Percentiles rank a stretch among this genome's conserved stretches.
phyloP scores from a whole-genome alignment of 1,140 invertebrate species.

The Archivesica marissinica region DNA sequence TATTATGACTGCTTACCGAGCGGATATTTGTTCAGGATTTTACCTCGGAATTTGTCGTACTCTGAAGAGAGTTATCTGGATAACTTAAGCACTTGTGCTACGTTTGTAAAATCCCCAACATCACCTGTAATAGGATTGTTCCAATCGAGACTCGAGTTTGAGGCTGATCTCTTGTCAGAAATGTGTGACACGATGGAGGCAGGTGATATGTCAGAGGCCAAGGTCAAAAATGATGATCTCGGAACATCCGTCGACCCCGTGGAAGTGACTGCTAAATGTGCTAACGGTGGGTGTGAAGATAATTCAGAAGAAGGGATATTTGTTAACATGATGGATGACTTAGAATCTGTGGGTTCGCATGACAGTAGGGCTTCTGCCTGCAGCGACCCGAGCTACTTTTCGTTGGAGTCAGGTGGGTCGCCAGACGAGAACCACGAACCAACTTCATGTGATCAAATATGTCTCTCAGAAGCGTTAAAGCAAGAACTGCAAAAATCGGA shows the following conservation, averaged over 20 bases:
- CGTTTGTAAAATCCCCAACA: slow-evolving; percentile 71
- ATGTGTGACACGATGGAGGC: neutral
- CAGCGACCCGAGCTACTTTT: slow-evolving; percentile 54
- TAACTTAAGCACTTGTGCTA: slow-evolving; percentile 72
- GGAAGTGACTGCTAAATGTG: neutral
- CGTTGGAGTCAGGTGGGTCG: slow-evolving; percentile 38
- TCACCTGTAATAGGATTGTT: neutral
- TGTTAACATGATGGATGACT: slow-evolving; percentile 78
- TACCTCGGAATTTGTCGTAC: slow-evolving; percentile 79
- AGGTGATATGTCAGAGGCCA: neutral
- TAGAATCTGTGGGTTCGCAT: slow-evolving; percentile 58
- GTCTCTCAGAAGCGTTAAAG: slow-evolving; percentile 20
- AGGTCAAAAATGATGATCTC: slow-evolving; percentile 5
- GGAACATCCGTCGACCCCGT: slow-evolving; percentile 41
- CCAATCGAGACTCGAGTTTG: slow-evolving; percentile 43
- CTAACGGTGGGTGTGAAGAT: slow-evolving; percentile 65
- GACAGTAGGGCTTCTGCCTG: slow-evolving; percentile 19
- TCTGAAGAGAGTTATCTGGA: slow-evolving; percentile 75
- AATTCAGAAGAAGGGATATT: slow-evolving; percentile 76
- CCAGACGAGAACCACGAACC: slow-evolving; percentile 1
- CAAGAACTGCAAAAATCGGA: slow-evolving; percentile 36
- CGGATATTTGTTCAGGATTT: slow-evolving; percentile 46
- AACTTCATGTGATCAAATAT: slow-evolving; percentile 3
- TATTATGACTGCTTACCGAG: slow-evolving; percentile 50
- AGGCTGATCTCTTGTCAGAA: slow-evolving; percentile 23